Evolutionary conservation across 2,888 invertebrate genomes (phyloP), one percentile per base, ranked within the genome.

Genomic region (Carpatolechia fugitivella): DNA sequence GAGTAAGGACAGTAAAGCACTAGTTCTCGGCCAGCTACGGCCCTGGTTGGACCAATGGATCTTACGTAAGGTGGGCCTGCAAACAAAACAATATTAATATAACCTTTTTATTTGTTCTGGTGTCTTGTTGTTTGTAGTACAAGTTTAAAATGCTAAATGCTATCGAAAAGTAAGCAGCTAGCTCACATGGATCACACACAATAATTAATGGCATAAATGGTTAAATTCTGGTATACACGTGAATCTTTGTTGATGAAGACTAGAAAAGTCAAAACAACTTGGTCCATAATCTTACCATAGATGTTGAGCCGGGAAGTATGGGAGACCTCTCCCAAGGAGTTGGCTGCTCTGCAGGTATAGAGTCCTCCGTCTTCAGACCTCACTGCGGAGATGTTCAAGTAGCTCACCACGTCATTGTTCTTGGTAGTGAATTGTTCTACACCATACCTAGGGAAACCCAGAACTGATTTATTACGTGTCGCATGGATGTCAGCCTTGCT

Each of bases 381-480:
- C 38, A 95, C 94, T 36, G 94, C 93, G 18, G 95, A 93, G 71
- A 96, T 95, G 90, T 96, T 96, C 66, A 96, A 92, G 86, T 96
- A 95, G 84, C 95, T 95, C 71, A 96, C 94, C 59, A 96, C 95
- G 73, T 96, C 96, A 60, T 95, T 96, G 24, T 92, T 92, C 70
- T 94, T 94, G 64, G 95, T 95, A 41, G 95, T 94, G 78, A 95
- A 96, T 82, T 96, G 96, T 62, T 96, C 96, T 64, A 96, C 94
- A 62, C 95, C 94, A 80, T 95, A 95, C 29, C 50, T 50, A 14
- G 5, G 24, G 8, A 10, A 14, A 46, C 16, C 11, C 13, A 16
- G 7, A 4, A 36, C 1, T 13, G 2, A 11, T 5, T 36, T 59
- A n/a, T n/a, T n/a, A n/a, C n/a, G n/a, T n/a, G n/a, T n/a, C n/a